Evolutionary conservation across 2,888 invertebrate species (phyloP).

Genomic region (Metalampra italica): DNA sequence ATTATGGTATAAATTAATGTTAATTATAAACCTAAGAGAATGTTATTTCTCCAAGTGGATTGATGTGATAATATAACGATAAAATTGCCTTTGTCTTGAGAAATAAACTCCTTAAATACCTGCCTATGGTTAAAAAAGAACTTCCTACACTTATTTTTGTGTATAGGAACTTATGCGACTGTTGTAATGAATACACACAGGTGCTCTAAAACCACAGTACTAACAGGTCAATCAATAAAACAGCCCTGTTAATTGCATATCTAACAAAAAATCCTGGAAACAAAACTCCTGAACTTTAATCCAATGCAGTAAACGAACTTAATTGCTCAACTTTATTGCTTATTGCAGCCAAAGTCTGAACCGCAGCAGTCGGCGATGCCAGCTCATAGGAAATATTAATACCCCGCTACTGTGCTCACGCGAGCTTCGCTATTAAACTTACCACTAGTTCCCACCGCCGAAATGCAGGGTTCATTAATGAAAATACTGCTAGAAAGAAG

Average conservation of each 20-base stretch:
- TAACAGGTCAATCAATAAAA: no score
- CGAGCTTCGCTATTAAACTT: conserved; percentile 3
- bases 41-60: no score
- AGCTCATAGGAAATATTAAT: conserved; percentile 6
- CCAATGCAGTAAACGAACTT: conserved; percentile 1
- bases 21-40: no score
- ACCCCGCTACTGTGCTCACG: conserved; percentile 1
- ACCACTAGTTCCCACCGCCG: background rate
- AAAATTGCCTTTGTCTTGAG: no score
- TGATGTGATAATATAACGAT: no score
- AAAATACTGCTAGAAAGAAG: background rate
- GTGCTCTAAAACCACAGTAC: no score
- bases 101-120: no score
- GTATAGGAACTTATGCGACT: no score
- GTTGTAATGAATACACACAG: no score
- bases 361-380: background rate
- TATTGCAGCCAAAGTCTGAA: background rate
- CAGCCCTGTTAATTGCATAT: background rate
- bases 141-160: no score
- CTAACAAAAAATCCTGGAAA: background rate
- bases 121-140: no score
- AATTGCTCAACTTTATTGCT: conserved; percentile 1
- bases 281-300: background rate
- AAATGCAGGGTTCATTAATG: conserved; percentile 4
- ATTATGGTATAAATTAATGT: no score